phyloP scores from a whole-genome alignment of 2,797 vertebrate genomes.

The Hydrolagus colliei region DNA sequence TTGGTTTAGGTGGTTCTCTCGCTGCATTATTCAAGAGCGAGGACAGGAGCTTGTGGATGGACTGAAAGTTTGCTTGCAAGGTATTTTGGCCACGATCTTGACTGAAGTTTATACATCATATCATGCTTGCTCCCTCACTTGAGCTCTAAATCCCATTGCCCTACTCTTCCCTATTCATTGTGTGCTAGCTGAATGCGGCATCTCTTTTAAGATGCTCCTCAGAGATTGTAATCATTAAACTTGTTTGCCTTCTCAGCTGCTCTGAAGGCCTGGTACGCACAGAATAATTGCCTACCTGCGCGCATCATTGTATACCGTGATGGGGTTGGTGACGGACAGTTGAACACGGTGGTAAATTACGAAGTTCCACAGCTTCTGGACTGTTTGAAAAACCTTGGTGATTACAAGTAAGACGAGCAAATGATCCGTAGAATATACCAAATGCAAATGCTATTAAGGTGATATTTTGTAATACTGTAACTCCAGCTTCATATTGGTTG shows the following conservation, averaged over 20 bases:
- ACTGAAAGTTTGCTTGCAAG: slow-evolving; percentile 74
- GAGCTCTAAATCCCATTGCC: too few relatives aligned
- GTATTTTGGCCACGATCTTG: slow-evolving; percentile 44
- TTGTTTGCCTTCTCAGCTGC: slow-evolving; percentile 58
- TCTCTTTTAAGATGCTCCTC: too few relatives aligned
- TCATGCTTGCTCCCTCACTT: too few relatives aligned
- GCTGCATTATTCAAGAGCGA: slow-evolving; percentile 76
- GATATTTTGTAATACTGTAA: neutral
- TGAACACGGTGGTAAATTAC: slow-evolving; percentile 75
- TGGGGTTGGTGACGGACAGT: slow-evolving; percentile 88
- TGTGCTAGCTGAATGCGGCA: too few relatives aligned
- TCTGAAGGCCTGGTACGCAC: slow-evolving; percentile 68
- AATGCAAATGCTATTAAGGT: neutral
- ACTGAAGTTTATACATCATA: too few relatives aligned
- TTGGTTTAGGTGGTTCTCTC: slow-evolving; percentile 81
- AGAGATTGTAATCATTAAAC: too few relatives aligned
- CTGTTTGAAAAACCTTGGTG: slow-evolving; percentile 70
- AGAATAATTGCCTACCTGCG: slow-evolving; percentile 72
- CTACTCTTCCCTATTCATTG: too few relatives aligned
- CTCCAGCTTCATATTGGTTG: too few relatives aligned
- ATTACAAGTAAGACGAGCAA: slow-evolving; percentile 67
- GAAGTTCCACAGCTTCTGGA: slow-evolving; percentile 82
- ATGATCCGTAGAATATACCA: neutral
- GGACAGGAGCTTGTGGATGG: slow-evolving; percentile 90
- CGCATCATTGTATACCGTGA: slow-evolving; percentile 89